phyloP scores from a whole-genome alignment of 2,113 vertebrate genomes.

The Prunella himalayana region DNA sequence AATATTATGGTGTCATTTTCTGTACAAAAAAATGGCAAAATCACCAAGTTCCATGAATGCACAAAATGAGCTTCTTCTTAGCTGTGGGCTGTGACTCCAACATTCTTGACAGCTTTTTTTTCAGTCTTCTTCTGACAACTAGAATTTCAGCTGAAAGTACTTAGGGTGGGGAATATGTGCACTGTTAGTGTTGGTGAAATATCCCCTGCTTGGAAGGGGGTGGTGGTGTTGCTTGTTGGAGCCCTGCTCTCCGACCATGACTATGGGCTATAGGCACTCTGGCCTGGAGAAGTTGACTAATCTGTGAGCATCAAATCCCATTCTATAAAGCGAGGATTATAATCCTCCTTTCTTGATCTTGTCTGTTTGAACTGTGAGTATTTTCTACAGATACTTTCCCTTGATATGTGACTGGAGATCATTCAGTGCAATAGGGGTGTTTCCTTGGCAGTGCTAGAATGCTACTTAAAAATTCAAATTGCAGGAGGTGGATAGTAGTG shows the following conservation, averaged over 20 bases:
- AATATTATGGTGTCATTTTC: neutral
- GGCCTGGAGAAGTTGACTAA: neutral
- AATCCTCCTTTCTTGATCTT: neutral
- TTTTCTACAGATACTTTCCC: neutral
- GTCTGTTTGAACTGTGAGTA: neutral
- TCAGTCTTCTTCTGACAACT: neutral
- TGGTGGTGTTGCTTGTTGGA: neutral
- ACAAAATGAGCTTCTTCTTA: neutral
- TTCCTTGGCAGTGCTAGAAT: neutral
- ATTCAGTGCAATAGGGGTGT: neutral
- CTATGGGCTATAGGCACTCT: fast-evolving
- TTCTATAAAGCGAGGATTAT: neutral
- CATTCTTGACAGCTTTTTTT: neutral
- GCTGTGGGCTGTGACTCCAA: neutral
- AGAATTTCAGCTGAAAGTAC: neutral
- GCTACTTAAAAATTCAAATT: neutral
- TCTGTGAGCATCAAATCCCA: neutral
- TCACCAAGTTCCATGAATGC: neutral
- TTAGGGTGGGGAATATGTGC: neutral
- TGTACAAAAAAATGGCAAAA: neutral
- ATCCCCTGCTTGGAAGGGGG: neutral
- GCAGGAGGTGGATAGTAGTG: neutral
- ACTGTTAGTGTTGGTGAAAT: neutral
- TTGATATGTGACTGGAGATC: neutral
- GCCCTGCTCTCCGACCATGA: neutral